Evolutionary conservation across 30 jellyfish, hydroid and myxozoan genomes (phyloP).

Genomic region (Cassiopea andromeda): DNA sequence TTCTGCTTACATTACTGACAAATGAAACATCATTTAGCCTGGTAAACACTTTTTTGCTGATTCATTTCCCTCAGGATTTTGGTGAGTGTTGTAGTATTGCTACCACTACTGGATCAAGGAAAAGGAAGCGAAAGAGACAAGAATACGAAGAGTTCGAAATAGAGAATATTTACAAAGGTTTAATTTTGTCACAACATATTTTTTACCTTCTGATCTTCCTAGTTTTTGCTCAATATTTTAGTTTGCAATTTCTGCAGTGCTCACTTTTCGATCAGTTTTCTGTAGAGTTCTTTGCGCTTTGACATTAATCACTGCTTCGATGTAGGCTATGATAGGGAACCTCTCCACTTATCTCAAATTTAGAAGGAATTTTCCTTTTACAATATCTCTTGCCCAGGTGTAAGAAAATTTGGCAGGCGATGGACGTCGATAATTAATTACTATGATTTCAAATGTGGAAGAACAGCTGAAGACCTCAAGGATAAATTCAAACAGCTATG

Average conservation of each 20-base stretch:
- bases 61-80: background rate
- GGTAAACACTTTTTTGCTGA: too few species aligned
- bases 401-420: slow-evolving; percentile 78
- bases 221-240: too few species aligned
- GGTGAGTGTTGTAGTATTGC: slow-evolving; percentile 11
- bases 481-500: slow-evolving; percentile 77
- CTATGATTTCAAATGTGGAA: slow-evolving; percentile 72
- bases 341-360: too few species aligned
- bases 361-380: background rate
- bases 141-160: slow-evolving; percentile 64
- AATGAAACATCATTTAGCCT: too few species aligned
- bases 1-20: too few species aligned
- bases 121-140: slow-evolving; percentile 60
- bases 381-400: slow-evolving; percentile 50
- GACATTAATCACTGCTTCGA: too few species aligned
- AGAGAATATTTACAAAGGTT: slow-evolving; percentile 48
- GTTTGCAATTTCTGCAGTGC: too few species aligned
- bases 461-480: slow-evolving; percentile 83
- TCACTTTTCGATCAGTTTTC: too few species aligned
- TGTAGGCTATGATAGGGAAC: too few species aligned
- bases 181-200: too few species aligned
- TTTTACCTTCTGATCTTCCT: too few species aligned
- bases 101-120: slow-evolving; percentile 3
- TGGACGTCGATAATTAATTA: slow-evolving; percentile 86
- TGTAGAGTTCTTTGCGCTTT: too few species aligned